Conservation (phyloP, 2,113 vertebrate genomes). For the Rhynchomys soricoides region DNA sequence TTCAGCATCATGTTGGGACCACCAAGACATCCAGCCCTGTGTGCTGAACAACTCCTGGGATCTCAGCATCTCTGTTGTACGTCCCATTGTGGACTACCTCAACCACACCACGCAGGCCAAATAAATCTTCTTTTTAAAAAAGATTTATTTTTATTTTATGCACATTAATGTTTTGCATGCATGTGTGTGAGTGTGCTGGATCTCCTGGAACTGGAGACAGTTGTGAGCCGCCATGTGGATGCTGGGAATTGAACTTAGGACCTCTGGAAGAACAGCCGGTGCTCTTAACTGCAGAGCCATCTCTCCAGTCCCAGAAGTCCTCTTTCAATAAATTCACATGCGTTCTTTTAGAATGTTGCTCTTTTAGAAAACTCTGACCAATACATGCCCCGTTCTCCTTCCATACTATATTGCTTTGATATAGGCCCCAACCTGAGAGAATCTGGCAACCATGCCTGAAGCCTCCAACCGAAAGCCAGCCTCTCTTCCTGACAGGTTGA, state of each 20-base stretch:
- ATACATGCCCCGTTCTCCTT: background rate
- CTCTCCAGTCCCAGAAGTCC: background rate
- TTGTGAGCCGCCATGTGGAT: background rate
- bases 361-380: background rate
- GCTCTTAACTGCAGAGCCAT: background rate
- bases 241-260: background rate
- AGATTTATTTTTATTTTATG: background rate
- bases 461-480: background rate
- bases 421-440: background rate
- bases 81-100: background rate
- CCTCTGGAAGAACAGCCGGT: background rate
- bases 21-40: background rate
- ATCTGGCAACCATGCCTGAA: background rate
- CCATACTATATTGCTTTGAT: background rate
- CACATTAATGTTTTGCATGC: background rate
- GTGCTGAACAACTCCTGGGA: background rate
- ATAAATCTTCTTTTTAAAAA: background rate
- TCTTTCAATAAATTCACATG: background rate
- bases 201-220: background rate
- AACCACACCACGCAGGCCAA: background rate
- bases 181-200: background rate
- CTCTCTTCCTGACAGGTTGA: background rate
- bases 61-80: background rate
- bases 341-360: background rate
- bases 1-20: background rate